These are phyloP conservation scores for Tetraodon nigroviridis DNA, from an alignment of 2,113 vertebrate species.

Conservation along the genomic window DNA sequence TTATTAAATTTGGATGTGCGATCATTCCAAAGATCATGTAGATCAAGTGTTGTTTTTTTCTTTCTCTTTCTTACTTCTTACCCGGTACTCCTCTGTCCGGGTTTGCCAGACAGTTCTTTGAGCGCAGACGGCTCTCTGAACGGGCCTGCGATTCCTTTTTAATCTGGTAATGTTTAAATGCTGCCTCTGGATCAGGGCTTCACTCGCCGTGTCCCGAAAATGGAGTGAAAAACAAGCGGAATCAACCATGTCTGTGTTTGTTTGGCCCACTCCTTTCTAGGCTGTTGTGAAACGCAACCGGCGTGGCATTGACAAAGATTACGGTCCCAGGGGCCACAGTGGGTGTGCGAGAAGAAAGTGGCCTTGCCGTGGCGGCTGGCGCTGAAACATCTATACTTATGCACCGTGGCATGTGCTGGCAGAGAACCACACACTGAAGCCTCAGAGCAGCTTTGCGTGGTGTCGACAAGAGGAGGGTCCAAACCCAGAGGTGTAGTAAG, in stretches of 20 bases:
- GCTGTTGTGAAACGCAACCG: constrained; percentile 56
- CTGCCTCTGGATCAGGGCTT: constrained; percentile 52
- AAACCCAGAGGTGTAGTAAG: constrained; percentile 64
- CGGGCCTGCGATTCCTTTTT: constrained; percentile 52
- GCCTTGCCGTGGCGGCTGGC: constrained; percentile 54
- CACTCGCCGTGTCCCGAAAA: constrained; percentile 51
- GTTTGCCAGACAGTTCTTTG: constrained; percentile 30
- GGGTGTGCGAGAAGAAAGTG: constrained; percentile 58
- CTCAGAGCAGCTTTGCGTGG: constrained; percentile 33
- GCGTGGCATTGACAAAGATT: constrained; percentile 61
- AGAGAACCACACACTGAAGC: constrained; percentile 21
- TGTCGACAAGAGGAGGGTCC: constrained; percentile 51
- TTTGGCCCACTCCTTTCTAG: constrained; percentile 47
- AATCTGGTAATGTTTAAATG: constrained; percentile 60
- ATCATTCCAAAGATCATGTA: constrained; percentile 7
- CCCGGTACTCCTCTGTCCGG: not conserved
- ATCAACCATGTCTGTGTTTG: constrained; percentile 66
- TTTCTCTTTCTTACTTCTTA: constrained; percentile 10
- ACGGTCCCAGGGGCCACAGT: constrained; percentile 65
- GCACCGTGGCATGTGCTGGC: constrained; percentile 45
- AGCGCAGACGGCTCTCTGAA: constrained; percentile 46
- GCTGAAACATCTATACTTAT: constrained; percentile 61
- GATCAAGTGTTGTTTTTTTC: constrained; percentile 3
- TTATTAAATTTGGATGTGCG: constrained; percentile 5
- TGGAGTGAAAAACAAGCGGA: constrained; percentile 60